These are phyloP conservation scores for Chinchilla lanigera DNA, from an alignment of 2,113 vertebrate genomes.

Conservation along the genomic window DNA sequence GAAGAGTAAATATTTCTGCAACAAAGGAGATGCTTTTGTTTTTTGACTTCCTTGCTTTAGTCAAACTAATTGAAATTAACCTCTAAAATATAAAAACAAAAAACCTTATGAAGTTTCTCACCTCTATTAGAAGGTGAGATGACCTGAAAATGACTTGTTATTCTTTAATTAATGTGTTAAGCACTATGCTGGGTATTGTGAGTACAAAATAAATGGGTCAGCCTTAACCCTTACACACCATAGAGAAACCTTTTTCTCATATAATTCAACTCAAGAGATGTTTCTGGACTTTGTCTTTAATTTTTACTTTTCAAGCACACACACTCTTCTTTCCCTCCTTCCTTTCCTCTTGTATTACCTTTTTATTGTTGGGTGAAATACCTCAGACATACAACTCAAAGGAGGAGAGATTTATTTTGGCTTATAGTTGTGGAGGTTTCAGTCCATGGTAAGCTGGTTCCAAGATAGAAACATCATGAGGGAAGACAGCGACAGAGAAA, in stretches of 20 bases:
- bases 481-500: background rate
- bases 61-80: conserved; percentile 39
- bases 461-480: background rate
- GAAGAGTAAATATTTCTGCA: background rate
- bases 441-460: background rate
- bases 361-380: background rate
- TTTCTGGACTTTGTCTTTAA: background rate
- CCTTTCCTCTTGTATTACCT: background rate
- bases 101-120: background rate
- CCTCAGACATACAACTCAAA: background rate
- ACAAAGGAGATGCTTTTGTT: background rate
- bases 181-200: background rate
- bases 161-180: conserved; percentile 49
- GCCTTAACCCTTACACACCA: background rate
- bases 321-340: background rate
- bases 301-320: background rate
- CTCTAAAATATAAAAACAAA: background rate
- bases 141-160: conserved; percentile 40
- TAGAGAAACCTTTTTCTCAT: background rate
- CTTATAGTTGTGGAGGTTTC: background rate
- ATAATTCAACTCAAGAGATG: background rate
- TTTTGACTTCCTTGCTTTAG: background rate
- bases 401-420: background rate
- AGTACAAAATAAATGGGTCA: conserved; percentile 41
- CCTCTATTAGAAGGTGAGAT: conserved; percentile 18